These are phyloP conservation scores for Junonia oenone DNA, from an alignment of 2,888 invertebrate genomes.

Conservation along the genomic window DNA sequence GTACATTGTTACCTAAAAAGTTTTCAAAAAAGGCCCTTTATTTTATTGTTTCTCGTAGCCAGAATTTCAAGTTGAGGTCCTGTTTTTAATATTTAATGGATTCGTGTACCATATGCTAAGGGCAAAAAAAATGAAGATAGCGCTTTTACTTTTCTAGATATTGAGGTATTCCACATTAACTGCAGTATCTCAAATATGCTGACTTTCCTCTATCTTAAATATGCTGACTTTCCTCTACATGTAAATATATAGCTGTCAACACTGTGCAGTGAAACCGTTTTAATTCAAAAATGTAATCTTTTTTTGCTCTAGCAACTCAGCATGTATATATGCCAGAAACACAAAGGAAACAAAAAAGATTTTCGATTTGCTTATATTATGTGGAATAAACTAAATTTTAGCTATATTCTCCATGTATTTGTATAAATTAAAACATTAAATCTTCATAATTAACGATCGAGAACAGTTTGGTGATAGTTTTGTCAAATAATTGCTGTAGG, in stretches of 20 bases:
- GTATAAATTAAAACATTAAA: slow-evolving; percentile 1
- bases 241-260: too few species aligned
- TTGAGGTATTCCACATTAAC: too few species aligned
- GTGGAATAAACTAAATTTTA: slow-evolving; percentile 26
- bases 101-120: not conserved
- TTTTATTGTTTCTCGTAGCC: too few species aligned
- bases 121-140: too few species aligned
- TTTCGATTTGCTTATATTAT: slow-evolving; percentile 27
- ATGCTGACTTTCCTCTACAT: too few species aligned
- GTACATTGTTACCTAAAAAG: too few species aligned
- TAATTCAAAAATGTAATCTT: slow-evolving; percentile 37
- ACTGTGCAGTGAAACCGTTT: slow-evolving; percentile 38
- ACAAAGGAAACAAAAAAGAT: slow-evolving; percentile 29
- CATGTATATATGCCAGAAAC: slow-evolving; percentile 43
- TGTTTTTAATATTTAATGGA: too few species aligned
- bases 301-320: slow-evolving; percentile 41
- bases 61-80: too few species aligned
- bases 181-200: too few species aligned
- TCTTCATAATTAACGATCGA: slow-evolving; percentile 1
- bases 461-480: slow-evolving; percentile 17
- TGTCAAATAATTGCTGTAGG: slow-evolving; percentile 16
- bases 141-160: too few species aligned
- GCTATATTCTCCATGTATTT: slow-evolving; percentile 4
- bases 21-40: too few species aligned
- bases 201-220: too few species aligned